Conservation (phyloP, 2,797 vertebrate species). For the Acrossocheilus wenchowensis region DNA sequence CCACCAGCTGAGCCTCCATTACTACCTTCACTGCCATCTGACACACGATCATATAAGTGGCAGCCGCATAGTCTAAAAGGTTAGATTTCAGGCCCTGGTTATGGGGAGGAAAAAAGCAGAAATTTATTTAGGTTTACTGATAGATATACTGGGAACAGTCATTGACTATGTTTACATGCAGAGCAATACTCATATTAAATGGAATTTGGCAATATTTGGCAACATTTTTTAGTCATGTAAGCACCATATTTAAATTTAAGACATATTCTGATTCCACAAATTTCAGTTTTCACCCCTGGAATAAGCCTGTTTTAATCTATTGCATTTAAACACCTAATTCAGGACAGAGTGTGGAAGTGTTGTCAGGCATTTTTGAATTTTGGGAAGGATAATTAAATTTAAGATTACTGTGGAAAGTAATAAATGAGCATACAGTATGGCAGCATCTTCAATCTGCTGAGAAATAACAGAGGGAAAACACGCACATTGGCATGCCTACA, state of each 20-base stretch:
- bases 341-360: not conserved
- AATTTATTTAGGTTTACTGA: not conserved
- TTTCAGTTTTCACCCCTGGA: not conserved
- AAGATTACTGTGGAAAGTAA: not conserved
- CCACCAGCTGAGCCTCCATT: constrained; percentile 84
- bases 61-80: constrained; percentile 88
- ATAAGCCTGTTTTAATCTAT: not conserved
- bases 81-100: constrained; percentile 89
- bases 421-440: not conserved
- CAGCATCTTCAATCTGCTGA: not conserved
- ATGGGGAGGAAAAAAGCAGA: not conserved
- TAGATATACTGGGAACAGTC: not conserved
- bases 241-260: not conserved
- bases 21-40: constrained; percentile 90
- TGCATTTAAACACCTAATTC: no score
- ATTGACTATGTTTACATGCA: not conserved
- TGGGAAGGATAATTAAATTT: not conserved
- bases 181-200: not conserved
- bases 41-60: constrained; percentile 92
- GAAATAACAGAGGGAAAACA: not conserved
- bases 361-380: not conserved
- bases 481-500: not conserved
- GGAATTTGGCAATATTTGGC: not conserved
- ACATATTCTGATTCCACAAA: not conserved
- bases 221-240: not conserved